These are phyloP conservation scores for Papilio elwesi DNA, from an alignment of 2,888 invertebrate species.

Conservation along the genomic window DNA sequence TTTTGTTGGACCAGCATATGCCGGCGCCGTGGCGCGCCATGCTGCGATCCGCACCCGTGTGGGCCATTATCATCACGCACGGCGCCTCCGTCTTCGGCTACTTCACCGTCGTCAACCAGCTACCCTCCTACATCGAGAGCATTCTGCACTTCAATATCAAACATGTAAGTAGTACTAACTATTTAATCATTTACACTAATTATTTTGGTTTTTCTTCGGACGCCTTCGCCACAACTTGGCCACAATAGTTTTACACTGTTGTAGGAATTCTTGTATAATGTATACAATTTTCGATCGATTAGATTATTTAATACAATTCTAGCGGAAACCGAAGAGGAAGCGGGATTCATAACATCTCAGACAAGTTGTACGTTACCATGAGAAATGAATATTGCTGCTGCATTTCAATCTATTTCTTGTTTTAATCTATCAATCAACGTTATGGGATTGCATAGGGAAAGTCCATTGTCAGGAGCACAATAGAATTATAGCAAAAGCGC, in stretches of 20 bases:
- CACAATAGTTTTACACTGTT: background rate
- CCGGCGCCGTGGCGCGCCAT: conserved; percentile 90
- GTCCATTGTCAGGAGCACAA: background rate
- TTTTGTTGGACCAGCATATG: conserved; percentile 58
- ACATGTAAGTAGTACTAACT: conserved; percentile 78
- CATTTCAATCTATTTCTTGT: background rate
- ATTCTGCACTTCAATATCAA: conserved; percentile 91
- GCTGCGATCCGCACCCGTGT: conserved; percentile 89
- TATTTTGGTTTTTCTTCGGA: too few species aligned
- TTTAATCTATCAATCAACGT: background rate
- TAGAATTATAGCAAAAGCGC: background rate
- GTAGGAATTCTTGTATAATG: background rate
- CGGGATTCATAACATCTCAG: background rate
- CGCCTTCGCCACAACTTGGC: too few species aligned
- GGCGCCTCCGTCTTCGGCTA: conserved; percentile 94
- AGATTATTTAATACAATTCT: background rate
- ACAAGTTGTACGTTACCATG: background rate
- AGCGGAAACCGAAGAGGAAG: background rate
- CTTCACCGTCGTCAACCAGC: conserved; percentile 93
- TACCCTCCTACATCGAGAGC: conserved; percentile 93
- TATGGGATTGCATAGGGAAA: background rate
- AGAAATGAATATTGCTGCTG: background rate
- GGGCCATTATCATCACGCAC: conserved; percentile 94
- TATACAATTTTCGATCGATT: background rate
- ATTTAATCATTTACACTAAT: too few species aligned